A percentile compares a stretch with the other conserved stretches of the same genome.
Conservation (phyloP, 2,888 invertebrate species). For the Carpatolechia fugitivella region DNA sequence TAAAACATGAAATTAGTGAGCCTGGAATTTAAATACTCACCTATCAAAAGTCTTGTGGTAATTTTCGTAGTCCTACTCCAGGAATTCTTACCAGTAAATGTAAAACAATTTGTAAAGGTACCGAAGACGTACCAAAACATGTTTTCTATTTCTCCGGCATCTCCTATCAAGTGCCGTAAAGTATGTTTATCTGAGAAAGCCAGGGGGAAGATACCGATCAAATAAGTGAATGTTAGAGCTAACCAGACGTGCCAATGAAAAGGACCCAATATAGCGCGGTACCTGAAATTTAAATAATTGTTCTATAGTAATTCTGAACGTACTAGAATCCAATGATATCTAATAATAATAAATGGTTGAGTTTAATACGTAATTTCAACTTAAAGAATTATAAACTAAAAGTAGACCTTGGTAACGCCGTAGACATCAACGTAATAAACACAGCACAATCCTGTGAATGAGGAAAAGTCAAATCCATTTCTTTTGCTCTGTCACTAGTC, state of each 20-base stretch:
- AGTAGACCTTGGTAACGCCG: slow-evolving; percentile 84
- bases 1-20: too few relatives aligned
- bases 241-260: slow-evolving; percentile 91
- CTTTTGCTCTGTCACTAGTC: slow-evolving; percentile 71
- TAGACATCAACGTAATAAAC: slow-evolving; percentile 87
- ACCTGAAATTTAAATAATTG: slow-evolving; percentile 63
- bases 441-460: slow-evolving; percentile 88
- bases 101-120: slow-evolving; percentile 90
- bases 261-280: slow-evolving; percentile 90
- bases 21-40: slow-evolving; percentile 58
- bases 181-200: slow-evolving; percentile 86
- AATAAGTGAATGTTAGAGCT: slow-evolving; percentile 83
- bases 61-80: slow-evolving; percentile 85
- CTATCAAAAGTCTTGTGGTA: slow-evolving; percentile 85
- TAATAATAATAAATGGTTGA: too few relatives aligned
- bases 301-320: too few relatives aligned
- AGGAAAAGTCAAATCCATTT: slow-evolving; percentile 81
- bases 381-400: too few relatives aligned
- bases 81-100: slow-evolving; percentile 83
- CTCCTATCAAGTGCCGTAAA: slow-evolving; percentile 81
- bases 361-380: too few relatives aligned
- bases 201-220: slow-evolving; percentile 86
- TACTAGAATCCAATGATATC: too few relatives aligned
- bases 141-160: slow-evolving; percentile 86
- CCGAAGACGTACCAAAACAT: slow-evolving; percentile 95